Conservation (phyloP, 2,797 vertebrate species). For the Pogonophryne albipinna region DNA sequence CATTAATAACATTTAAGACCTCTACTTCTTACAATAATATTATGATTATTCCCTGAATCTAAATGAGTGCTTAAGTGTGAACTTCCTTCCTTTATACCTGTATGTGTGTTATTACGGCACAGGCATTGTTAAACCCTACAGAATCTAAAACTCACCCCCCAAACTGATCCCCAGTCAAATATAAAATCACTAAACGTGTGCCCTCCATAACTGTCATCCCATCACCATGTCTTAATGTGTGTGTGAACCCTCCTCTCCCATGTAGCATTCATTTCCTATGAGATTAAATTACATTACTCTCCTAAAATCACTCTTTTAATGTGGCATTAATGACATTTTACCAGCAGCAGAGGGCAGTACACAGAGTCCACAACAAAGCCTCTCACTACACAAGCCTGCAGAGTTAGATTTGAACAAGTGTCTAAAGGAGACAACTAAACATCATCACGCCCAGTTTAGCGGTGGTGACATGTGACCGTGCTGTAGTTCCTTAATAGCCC, state of each 20-base stretch:
- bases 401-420: not conserved
- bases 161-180: constrained; percentile 22
- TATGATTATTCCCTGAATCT: not conserved
- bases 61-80: not conserved
- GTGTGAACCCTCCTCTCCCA: not conserved
- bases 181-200: not conserved
- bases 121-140: constrained; percentile 60
- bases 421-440: too few relatives aligned
- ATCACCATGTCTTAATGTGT: not conserved
- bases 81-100: not conserved
- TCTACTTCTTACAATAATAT: not conserved
- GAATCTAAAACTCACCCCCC: not conserved
- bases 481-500: too few relatives aligned
- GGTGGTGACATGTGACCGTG: too few relatives aligned
- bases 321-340: not conserved
- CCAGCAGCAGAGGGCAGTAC: constrained; percentile 62
- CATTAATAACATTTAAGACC: not conserved
- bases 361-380: constrained; percentile 16
- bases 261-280: not conserved
- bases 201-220: not conserved
- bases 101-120: constrained; percentile 57
- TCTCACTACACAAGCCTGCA: not conserved
- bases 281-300: not conserved
- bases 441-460: too few relatives aligned
- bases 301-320: not conserved